These are phyloP conservation scores for Galendromus occidentalis DNA, from an alignment of 1,140 invertebrate species.

Conservation along the genomic window DNA sequence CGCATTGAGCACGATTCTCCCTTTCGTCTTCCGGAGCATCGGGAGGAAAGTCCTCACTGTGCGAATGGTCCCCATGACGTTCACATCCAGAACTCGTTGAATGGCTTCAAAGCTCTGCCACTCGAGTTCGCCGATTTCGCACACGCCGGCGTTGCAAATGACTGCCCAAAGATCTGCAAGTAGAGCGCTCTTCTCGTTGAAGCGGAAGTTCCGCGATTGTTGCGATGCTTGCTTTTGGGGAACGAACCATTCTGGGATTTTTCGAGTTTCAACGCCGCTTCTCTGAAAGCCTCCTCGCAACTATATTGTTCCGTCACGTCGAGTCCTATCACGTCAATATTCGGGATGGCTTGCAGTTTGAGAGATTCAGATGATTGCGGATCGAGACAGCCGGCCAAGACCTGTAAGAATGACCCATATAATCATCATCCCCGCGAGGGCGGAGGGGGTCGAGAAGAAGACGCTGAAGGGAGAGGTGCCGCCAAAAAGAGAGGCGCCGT, in stretches of 20 bases:
- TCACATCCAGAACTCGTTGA: conserved; percentile 32
- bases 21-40: conserved; percentile 45
- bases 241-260: not conserved
- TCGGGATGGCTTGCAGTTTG: conserved; percentile 21
- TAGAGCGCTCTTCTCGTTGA: conserved; percentile 18
- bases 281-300: conserved; percentile 28
- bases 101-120: conserved; percentile 25
- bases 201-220: too few relatives aligned
- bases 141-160: conserved; percentile 58
- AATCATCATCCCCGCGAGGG: too few relatives aligned
- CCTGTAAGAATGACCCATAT: conserved; percentile 22
- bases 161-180: conserved; percentile 51
- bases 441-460: too few relatives aligned
- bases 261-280: conserved; percentile 17
- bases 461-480: too few relatives aligned
- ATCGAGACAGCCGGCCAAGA: conserved; percentile 44
- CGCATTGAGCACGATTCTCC: conserved; percentile 33
- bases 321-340: conserved; percentile 32
- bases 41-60: conserved; percentile 48
- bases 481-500: too few relatives aligned
- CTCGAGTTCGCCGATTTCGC: conserved; percentile 33
- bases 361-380: conserved; percentile 28
- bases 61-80: conserved; percentile 41
- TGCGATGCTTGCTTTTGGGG: not conserved
- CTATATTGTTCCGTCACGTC: conserved; percentile 44